Evolutionary conservation across 30 jellyfish, hydroid and myxozoan species (phyloP).

Genomic region (Cassiopea andromeda): DNA sequence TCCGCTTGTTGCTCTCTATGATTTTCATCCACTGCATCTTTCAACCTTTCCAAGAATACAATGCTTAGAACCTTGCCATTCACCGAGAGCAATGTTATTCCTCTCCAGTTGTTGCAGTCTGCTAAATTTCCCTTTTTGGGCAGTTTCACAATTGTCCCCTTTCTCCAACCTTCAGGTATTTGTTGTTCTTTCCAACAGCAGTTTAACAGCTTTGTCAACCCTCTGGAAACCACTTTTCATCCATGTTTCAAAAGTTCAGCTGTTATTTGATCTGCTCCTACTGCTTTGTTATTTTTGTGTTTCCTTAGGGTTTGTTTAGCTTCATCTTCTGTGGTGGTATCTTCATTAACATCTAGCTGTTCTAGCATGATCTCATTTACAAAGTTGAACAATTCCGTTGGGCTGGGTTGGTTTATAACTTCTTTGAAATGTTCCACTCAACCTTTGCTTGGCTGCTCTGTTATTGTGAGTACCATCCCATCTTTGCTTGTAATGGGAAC

Average conservation of each 20-base stretch:
- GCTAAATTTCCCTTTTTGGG: neutral
- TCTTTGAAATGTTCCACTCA: too few species aligned
- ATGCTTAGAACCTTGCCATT: neutral
- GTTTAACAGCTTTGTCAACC: neutral
- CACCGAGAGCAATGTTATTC: neutral
- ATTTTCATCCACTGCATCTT: neutral
- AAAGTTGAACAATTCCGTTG: too few species aligned
- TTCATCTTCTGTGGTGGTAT: neutral
- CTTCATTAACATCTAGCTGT: too few species aligned
- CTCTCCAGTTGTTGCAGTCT: neutral
- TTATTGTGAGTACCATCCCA: too few species aligned
- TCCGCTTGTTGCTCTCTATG: neutral
- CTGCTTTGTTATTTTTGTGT: neutral
- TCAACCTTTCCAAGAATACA: neutral
- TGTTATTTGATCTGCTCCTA: neutral
- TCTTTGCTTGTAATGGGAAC: too few species aligned
- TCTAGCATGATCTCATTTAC: too few species aligned
- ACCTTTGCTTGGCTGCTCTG: too few species aligned
- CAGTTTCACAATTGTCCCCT: neutral
- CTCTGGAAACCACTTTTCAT: neutral
- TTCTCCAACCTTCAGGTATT: neutral
- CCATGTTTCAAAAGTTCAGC: neutral
- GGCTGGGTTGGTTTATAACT: too few species aligned
- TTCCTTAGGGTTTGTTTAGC: neutral
- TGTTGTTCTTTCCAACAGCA: neutral